phyloP scores from a whole-genome alignment of 2,797 vertebrate genomes.

The Mionectes olivaceus region DNA sequence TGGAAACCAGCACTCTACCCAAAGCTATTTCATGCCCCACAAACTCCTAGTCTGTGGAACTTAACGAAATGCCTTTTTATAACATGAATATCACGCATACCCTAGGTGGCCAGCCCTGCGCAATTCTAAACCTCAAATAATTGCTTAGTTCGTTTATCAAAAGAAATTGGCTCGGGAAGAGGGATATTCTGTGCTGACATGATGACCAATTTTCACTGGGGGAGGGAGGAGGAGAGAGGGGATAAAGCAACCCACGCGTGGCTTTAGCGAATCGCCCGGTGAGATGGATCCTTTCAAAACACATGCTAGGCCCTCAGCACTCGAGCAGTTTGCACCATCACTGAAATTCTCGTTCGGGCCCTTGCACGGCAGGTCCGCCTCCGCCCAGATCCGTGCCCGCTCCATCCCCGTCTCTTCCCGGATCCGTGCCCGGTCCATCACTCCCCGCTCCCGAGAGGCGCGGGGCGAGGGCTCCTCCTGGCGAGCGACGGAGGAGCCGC shows the following conservation, averaged over 20 bases:
- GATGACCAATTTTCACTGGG: background rate
- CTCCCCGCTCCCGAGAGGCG: background rate
- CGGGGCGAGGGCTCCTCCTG: background rate
- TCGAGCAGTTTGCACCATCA: rapidly evolving
- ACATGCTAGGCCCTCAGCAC: too few species aligned
- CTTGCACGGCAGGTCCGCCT: too few species aligned
- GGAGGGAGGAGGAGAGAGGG: too few species aligned
- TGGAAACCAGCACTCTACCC: background rate
- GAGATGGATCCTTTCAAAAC: background rate
- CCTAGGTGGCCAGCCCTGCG: background rate
- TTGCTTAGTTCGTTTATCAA: background rate
- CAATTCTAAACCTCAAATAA: background rate
- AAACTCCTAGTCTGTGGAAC: background rate
- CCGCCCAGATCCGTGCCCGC: background rate
- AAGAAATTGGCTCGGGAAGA: background rate
- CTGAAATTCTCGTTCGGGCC: background rate
- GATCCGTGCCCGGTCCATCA: too few species aligned
- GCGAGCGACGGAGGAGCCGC: background rate
- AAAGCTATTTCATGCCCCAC: background rate
- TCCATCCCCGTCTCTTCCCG: background rate
- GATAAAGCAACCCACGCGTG: rapidly evolving
- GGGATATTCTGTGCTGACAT: background rate
- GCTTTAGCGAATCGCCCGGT: background rate
- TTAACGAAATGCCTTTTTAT: background rate
- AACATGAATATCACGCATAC: background rate